Percentiles rank a stretch among this genome's conserved stretches.
Conservation (phyloP, 2,888 invertebrate genomes). For the Tryphoninae sp. region DNA sequence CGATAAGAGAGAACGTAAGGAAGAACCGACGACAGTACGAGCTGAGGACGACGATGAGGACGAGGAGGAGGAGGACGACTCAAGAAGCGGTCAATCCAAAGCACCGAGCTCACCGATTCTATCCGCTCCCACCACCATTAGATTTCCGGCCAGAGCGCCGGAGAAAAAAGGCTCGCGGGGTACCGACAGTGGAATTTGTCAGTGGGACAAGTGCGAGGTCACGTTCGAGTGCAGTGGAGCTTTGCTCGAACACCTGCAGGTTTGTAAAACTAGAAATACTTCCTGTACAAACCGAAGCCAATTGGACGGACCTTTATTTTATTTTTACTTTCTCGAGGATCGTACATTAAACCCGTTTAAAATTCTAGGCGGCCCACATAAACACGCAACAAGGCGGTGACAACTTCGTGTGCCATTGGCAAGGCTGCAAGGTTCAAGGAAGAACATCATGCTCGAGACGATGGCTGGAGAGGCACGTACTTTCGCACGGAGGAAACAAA, state of each 20-base stretch:
- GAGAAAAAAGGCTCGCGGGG: conserved; percentile 77
- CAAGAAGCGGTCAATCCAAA: conserved; percentile 76
- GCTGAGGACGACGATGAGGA: conserved; percentile 74
- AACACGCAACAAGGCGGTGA: conserved; percentile 92
- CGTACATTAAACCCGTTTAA: conserved; percentile 24
- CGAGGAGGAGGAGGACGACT: conserved; percentile 77
- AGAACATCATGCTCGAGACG: conserved; percentile 95
- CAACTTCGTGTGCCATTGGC: conserved; percentile 95
- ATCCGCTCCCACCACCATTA: conserved; percentile 90
- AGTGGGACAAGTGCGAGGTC: conserved; percentile 92
- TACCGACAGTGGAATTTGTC: conserved; percentile 84
- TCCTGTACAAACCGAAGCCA: conserved; percentile 14
- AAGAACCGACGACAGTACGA: conserved; percentile 51
- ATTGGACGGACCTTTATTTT: background rate
- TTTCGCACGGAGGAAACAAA: conserved; percentile 94
- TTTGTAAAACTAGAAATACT: conserved; percentile 75
- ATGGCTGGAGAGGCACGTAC: conserved; percentile 96
- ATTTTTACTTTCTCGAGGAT: background rate
- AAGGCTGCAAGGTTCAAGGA: conserved; percentile 96
- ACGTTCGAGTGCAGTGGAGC: conserved; percentile 91
- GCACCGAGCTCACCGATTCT: conserved; percentile 86
- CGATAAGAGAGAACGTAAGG: conserved; percentile 52
- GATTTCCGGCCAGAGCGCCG: conserved; percentile 86
- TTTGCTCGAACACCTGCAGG: conserved; percentile 94
- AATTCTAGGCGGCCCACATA: conserved; percentile 88